A percentile compares a stretch with the other conserved stretches of the same genome.
phyloP scores from a whole-genome alignment of 2,113 vertebrate species.

The Alligator sinensis region DNA sequence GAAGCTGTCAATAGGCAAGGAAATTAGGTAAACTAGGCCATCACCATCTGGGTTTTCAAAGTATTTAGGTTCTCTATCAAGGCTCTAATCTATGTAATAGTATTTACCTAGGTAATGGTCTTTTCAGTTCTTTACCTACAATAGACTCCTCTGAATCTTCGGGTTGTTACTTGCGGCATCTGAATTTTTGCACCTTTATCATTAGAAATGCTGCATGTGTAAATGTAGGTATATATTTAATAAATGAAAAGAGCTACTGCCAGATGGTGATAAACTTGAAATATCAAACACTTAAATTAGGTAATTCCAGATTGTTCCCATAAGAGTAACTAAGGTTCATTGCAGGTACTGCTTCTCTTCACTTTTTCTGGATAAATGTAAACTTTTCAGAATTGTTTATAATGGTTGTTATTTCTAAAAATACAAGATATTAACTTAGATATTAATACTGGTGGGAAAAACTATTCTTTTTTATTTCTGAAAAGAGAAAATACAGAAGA shows the following conservation, averaged over 20 bases:
- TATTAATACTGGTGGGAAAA: background rate
- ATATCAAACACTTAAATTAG: background rate
- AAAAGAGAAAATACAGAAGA: no score
- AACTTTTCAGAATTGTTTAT: fast-evolving
- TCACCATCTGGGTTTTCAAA: background rate
- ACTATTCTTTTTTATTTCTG: background rate
- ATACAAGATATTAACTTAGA: fast-evolving
- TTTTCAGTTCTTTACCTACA: background rate
- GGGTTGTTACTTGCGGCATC: background rate
- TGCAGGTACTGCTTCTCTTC: fast-evolving
- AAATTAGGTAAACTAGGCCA: background rate
- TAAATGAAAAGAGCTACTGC: background rate
- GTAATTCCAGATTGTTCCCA: background rate
- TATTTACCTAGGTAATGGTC: background rate
- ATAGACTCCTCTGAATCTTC: background rate
- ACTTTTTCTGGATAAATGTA: fast-evolving
- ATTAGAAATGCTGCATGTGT: background rate
- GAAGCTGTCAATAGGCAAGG: background rate
- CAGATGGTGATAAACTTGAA: background rate
- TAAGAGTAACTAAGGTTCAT: background rate
- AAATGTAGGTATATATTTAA: background rate
- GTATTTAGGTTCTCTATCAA: background rate
- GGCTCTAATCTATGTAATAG: background rate
- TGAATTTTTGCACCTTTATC: background rate
- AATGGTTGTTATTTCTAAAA: fast-evolving